Evolutionary conservation across 2,888 invertebrate genomes (phyloP), one percentile per base, ranked within the genome.

Genomic region (Pammene fasciana): DNA sequence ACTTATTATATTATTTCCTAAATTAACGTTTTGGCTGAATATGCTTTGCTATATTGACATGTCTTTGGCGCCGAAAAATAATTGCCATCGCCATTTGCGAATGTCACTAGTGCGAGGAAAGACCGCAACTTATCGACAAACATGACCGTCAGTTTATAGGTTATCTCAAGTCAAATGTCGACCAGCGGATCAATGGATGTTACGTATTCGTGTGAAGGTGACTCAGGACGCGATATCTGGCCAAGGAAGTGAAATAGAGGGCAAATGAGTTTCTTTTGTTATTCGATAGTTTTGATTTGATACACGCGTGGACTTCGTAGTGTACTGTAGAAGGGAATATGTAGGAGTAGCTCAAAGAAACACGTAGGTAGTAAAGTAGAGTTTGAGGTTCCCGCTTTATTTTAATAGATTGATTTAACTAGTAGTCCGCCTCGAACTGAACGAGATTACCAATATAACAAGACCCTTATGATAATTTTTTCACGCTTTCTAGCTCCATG

Each of bases 241-340:
- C 70, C 57, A 75, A 74, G 74, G 77, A 82, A 82, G 84, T 79
- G 78, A 85, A 81, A 81, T 85, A 84, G 85, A 88, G 86, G 86
- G 72, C 85, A 76, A 70, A 70, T 65, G 57, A 50, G 50, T 52
- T 36, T 38, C 36, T 68, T 62, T 64, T 55, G 54, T 52, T n/a
- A 6, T 16, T 61, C 4, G 26, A 26, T 26, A 26, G n/a, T n/a
- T n/a, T n/a, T n/a, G n/a, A n/a, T n/a, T 43, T 18, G 48, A 14
- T 46, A 16, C 67, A 50, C 48, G 50, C 46, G 16, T 16, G 36
- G n/a, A 10, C 18, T 57, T 34, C 56, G 43, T 64, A 4, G 26
- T 26, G 68, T 6, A 50, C 38, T 41, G 41, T 48, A 14, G n/a
- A n/a, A n/a, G n/a, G n/a, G n/a, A n/a, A n/a, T n/a, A n/a, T n/a